Conservation (phyloP, 1,140 invertebrate genomes). For the Proctacanthus coquilletti region DNA sequence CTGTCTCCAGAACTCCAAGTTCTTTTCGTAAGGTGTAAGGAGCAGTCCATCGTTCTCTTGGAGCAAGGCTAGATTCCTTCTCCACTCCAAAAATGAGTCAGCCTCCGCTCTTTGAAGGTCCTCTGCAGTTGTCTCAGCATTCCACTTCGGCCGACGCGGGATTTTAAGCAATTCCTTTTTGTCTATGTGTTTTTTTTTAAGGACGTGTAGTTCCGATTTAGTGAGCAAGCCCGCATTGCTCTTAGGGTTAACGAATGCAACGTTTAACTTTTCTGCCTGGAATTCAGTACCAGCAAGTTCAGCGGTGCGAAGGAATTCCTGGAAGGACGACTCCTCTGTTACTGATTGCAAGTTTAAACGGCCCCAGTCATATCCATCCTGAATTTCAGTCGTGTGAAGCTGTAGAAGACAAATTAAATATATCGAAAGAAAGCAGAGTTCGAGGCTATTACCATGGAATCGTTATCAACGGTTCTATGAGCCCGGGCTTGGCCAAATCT, state of each 20-base stretch:
- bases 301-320: conserved; percentile 90
- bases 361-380: conserved; percentile 83
- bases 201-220: conserved; percentile 41
- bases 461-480: conserved; percentile 42
- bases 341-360: conserved; percentile 81
- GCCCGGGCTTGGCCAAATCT: conserved; percentile 44
- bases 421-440: not conserved
- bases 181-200: conserved; percentile 45
- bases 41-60: conserved; percentile 68
- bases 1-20: conserved; percentile 97
- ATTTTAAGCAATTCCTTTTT: conserved; percentile 54
- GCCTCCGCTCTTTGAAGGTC: conserved; percentile 64
- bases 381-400: conserved; percentile 74
- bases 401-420: conserved; percentile 30
- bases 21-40: conserved; percentile 95
- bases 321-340: conserved; percentile 87
- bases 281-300: conserved; percentile 89
- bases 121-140: conserved; percentile 50
- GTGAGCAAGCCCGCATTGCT: conserved; percentile 43
- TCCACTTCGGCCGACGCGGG: conserved; percentile 77
- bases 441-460: conserved; percentile 38
- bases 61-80: conserved; percentile 57
- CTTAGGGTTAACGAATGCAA: conserved; percentile 38
- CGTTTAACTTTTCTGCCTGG: conserved; percentile 76
- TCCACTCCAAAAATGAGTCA: conserved; percentile 77